Conservation (phyloP, 2,113 vertebrate genomes). For the Axis porcinus region DNA sequence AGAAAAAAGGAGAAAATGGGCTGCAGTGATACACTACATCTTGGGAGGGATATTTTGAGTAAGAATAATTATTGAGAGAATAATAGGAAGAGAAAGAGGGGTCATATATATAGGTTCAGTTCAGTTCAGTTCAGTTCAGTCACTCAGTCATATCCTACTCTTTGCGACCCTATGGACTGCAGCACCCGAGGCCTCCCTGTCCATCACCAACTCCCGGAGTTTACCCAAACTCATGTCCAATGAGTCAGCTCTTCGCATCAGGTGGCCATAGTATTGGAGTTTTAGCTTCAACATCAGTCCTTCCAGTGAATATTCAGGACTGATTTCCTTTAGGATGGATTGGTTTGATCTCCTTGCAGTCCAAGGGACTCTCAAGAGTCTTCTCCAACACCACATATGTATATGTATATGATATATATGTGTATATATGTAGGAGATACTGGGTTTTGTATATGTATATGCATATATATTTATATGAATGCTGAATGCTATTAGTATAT, state of each 20-base stretch:
- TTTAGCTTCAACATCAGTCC: not conserved
- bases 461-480: not conserved
- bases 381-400: not conserved
- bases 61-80: not conserved
- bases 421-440: not conserved
- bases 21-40: rapidly evolving
- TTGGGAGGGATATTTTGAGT: not conserved
- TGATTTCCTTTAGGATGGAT: not conserved
- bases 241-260: rapidly evolving
- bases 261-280: not conserved
- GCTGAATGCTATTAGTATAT: not conserved
- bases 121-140: not conserved
- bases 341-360: not conserved
- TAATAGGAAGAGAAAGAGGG: not conserved
- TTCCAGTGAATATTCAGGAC: not conserved
- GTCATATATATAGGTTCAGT: not conserved
- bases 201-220: not conserved
- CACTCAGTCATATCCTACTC: rapidly evolving
- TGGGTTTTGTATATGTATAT: not conserved
- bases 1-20: not conserved
- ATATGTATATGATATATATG: not conserved
- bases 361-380: not conserved
- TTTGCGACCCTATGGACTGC: not conserved
- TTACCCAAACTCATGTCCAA: not conserved
- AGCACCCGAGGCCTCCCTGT: not conserved